phyloP scores from a whole-genome alignment of 2,113 vertebrate genomes.

The Anolis carolinensis region DNA sequence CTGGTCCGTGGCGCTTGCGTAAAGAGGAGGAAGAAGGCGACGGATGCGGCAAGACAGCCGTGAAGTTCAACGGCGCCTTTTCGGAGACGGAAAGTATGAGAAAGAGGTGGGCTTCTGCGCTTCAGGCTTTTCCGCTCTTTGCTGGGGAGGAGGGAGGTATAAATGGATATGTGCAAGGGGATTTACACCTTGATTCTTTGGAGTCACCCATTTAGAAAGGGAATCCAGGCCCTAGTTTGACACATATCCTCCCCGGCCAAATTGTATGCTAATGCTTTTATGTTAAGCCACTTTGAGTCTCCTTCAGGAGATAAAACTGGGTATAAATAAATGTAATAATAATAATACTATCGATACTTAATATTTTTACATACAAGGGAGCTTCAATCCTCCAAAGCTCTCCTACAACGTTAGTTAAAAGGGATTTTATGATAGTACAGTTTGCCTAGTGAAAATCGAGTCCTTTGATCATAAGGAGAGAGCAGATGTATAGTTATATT shows the following conservation, averaged over 20 bases:
- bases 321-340: too few relatives aligned
- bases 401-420: background rate
- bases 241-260: background rate
- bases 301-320: too few relatives aligned
- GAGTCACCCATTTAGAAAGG: too few relatives aligned
- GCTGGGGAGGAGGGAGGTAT: background rate
- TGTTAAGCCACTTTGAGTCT: too few relatives aligned
- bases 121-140: background rate
- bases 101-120: background rate
- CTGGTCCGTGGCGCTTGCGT: background rate
- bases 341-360: too few relatives aligned
- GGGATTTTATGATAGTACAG: too few relatives aligned
- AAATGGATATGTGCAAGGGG: too few relatives aligned
- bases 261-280: too few relatives aligned
- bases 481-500: too few relatives aligned
- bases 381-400: background rate
- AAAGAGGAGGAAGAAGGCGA: background rate
- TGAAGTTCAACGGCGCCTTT: background rate
- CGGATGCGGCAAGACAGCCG: background rate
- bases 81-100: background rate
- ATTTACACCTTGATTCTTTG: background rate
- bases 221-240: background rate
- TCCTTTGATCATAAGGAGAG: too few relatives aligned
- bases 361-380: too few relatives aligned
- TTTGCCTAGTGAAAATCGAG: too few relatives aligned